Base-by-base conservation (phyloP, 2,113 vertebrate species). In the Arvicanthis niloticus region DNA sequence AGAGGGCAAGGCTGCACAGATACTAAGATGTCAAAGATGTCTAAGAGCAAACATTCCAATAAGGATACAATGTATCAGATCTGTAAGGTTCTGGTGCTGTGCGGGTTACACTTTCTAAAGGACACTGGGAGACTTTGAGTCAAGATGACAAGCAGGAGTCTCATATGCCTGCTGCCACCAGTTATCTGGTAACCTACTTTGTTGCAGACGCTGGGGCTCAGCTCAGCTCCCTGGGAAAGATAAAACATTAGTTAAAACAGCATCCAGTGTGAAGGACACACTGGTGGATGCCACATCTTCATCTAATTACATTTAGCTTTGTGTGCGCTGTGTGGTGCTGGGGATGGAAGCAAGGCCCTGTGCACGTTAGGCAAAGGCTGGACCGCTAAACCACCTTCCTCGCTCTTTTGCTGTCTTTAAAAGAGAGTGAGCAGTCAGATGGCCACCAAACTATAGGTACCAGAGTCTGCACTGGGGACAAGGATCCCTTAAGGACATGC, bases 211-310 rank as follows among this genome's bases (percentile, higher is more conserved):
- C 56, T 89, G 85, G 90, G 70, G 34, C 70, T 67, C 34, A 40
- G 45, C 51, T 58, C 4, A 0, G 85, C 76, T 91, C n/a, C 60
- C 11, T 15, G 75, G 60, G 29, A 45, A 58, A 89, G 78, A 84
- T 16, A 16, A 19, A 0, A 82, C 21, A 29, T 0, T 1, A 15
- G 34, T 13, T 6, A 4, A 7, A 21, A 2, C 2, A 34, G 21
- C 42, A 10, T 78, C 65, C 8, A 0, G 58, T 3, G 15, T 65
- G 56, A 53, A 77, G 75, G 87, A 3, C 2, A 0, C 0, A 29
- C 10, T 4, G 10, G 22, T 7, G 0, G 0, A 0, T 6, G 56
- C 29, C 58, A 12, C 22, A 1, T 34, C 84, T 80, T n/a, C 80
- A 82, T 60, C 5, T 2, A 21, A 31, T 21, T 42, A 40, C 77